A percentile compares a stretch with the other conserved stretches of the same genome.
Evolutionary conservation across 1,140 invertebrate genomes (phyloP).

Genomic region (Aphidius ervi): DNA sequence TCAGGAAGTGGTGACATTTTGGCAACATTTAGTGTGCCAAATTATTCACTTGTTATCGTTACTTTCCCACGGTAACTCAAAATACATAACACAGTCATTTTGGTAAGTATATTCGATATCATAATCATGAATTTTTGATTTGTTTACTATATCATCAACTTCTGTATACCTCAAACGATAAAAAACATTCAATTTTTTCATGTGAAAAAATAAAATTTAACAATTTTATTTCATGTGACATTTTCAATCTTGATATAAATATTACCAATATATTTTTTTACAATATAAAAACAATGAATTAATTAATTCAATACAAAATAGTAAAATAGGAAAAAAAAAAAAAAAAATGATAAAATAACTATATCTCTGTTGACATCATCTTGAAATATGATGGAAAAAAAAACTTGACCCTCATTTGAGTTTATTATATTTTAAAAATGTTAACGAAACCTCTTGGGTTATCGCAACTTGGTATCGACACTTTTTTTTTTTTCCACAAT

Average conservation of each 20-base stretch:
- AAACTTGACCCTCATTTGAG: no score
- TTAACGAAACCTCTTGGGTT: no score
- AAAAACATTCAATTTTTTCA: neutral
- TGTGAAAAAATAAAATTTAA: no score
- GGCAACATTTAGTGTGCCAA: neutral
- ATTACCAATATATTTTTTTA: neutral
- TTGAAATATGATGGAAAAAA: no score
- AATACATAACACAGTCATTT: conserved; percentile 5
- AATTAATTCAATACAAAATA: no score
- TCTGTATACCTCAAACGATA: neutral
- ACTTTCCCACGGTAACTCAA: conserved; percentile 19
- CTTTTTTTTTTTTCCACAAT: no score
- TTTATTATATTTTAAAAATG: conserved; percentile 12
- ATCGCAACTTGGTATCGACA: no score
- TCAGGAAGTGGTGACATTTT: conserved; percentile 2
- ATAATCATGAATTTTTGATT: neutral
- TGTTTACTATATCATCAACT: neutral
- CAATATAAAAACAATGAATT: no score
- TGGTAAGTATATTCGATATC: conserved; percentile 11
- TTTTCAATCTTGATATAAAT: neutral
- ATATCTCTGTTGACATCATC: no score
- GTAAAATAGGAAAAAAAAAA: no score
- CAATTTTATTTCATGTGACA: neutral
- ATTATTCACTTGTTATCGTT: conserved; percentile 18
- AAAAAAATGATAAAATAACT: no score